Base-by-base conservation (phyloP, 2,797 vertebrate genomes). In the Melanotaenia trifasciata region DNA sequence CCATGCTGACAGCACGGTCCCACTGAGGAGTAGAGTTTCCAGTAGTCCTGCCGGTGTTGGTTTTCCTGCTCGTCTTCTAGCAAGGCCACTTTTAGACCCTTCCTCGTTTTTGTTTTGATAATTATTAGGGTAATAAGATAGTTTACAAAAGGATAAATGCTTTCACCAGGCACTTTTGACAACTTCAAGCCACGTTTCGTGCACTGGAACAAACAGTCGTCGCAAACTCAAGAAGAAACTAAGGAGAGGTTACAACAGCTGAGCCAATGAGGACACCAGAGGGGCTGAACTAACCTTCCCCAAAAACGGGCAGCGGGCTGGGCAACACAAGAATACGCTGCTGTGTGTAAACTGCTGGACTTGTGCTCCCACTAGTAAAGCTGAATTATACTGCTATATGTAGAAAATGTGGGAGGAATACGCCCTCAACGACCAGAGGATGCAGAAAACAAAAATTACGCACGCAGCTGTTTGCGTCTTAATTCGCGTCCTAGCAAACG, bases 1-100 rank as follows among this genome's bases (percentile, higher is more conserved):
- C 91, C 89, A 89, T 84, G 86, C 79, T 88, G 84, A 81, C 81
- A 62, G 79, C 79, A 60, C 68, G 33, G 56, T 78, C 74, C 82
- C 45, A 30, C 26, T 61, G 16, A 71, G 69, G 72, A 70, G 77
- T 68, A 53, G 57, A 71, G 81, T 88, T 84, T 87, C 87, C 78
- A 65, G 45, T 0, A 26, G 64, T 68, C 78, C 73, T 78, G 69
- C 67, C 40, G 77, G 47, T 60, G 70, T 70, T 53, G 57, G 28
- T 54, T 72, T 82, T 71, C 57, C 62, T 69, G 69, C 67, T 32
- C 57, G 53, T 50, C 70, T 28, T 63, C 11, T 59, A 30, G 24
- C 40, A 13, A 58, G 3, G 3, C 26, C 43, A n/a, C 57, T 66
- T 45, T 77, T 4, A 33, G 59, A 20, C n/a, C 4, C 14, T 33